phyloP scores from a whole-genome alignment of 2,888 invertebrate species.

The Heteropelma amictum region DNA sequence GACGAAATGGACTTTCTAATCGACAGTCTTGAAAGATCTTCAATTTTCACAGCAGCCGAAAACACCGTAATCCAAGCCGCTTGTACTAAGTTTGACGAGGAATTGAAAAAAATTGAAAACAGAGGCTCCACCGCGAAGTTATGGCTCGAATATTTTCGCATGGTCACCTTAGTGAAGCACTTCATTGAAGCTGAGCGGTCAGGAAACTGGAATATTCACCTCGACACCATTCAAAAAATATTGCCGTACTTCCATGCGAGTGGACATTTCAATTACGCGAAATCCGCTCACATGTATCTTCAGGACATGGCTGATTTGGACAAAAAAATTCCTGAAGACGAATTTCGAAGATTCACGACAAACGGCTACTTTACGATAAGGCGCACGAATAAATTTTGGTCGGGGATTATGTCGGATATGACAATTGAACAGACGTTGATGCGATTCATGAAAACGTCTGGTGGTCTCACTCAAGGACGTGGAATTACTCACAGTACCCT shows the following conservation, averaged over 20 bases:
- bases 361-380: slow-evolving; percentile 25
- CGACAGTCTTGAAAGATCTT: slow-evolving; percentile 3
- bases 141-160: slow-evolving; percentile 60
- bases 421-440: slow-evolving; percentile 27
- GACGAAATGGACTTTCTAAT: slow-evolving; percentile 25
- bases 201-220: slow-evolving; percentile 56
- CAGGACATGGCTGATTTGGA: slow-evolving; percentile 71
- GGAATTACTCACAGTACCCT: slow-evolving; percentile 7
- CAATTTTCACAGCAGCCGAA: slow-evolving; percentile 11
- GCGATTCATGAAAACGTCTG: slow-evolving; percentile 7
- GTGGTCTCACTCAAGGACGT: slow-evolving; percentile 22
- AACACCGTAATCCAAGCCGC: slow-evolving; percentile 4
- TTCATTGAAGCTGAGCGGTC: slow-evolving; percentile 57
- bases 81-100: slow-evolving; percentile 46
- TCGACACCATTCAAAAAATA: slow-evolving; percentile 53
- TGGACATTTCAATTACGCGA: slow-evolving; percentile 35
- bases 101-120: slow-evolving; percentile 44
- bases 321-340: background rate
- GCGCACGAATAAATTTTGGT: slow-evolving; percentile 21
- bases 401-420: slow-evolving; percentile 23
- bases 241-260: slow-evolving; percentile 71
- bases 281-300: slow-evolving; percentile 63
- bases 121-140: slow-evolving; percentile 59
- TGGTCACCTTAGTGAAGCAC: slow-evolving; percentile 54
- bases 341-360: slow-evolving; percentile 5